Percentiles rank a stretch among this genome's conserved stretches.
These are phyloP conservation scores for Tromatobia lineatoria DNA, from an alignment of 2,888 invertebrate species.

Conservation along the genomic window DNA sequence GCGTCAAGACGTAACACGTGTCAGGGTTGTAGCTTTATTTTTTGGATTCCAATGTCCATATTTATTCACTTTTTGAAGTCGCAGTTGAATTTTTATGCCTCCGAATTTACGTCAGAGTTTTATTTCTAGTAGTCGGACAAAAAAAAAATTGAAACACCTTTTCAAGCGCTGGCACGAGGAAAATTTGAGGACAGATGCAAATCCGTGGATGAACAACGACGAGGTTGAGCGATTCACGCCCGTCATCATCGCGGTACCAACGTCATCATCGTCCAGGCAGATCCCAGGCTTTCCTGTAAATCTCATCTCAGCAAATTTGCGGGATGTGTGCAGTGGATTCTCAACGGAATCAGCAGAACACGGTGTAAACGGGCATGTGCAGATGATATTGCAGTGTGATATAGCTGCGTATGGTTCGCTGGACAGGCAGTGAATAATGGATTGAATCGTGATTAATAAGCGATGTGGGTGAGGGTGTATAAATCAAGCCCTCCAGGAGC, in stretches of 20 bases:
- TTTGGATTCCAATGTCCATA: too few species aligned
- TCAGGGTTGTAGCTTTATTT: too few species aligned
- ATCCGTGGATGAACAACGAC: slow-evolving; percentile 9
- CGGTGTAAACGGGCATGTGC: not conserved
- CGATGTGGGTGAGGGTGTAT: slow-evolving; percentile 26
- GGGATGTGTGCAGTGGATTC: not conserved
- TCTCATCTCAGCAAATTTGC: not conserved
- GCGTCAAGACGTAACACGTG: too few species aligned
- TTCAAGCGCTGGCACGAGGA: not conserved
- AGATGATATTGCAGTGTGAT: not conserved
- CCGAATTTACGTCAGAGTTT: too few species aligned
- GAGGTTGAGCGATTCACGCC: not conserved
- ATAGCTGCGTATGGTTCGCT: not conserved
- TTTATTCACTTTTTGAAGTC: too few species aligned
- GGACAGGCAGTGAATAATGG: slow-evolving; percentile 27
- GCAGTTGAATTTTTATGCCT: too few species aligned
- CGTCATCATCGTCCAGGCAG: not conserved
- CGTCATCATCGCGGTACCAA: slow-evolving; percentile 14
- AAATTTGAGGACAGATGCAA: not conserved
- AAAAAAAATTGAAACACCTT: not conserved
- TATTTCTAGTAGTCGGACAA: too few species aligned
- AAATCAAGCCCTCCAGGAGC: slow-evolving; percentile 6
- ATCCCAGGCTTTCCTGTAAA: not conserved
- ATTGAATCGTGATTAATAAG: slow-evolving; percentile 34
- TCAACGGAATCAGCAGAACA: not conserved